Base-by-base conservation (phyloP, 2,113 vertebrate species). In the Peromyscus leucopus region DNA sequence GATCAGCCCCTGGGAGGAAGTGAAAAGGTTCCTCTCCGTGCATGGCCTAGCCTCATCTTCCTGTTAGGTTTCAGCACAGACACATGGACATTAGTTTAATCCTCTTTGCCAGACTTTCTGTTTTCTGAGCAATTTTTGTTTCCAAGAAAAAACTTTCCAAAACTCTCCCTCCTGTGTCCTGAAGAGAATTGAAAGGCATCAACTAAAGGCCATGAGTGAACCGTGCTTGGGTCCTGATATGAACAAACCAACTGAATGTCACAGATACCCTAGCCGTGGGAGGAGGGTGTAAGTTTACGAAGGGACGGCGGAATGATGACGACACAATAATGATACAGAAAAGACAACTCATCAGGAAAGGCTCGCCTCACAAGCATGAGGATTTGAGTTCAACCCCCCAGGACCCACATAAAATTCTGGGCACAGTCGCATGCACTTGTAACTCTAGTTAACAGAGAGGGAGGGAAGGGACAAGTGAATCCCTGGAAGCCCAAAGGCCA, bases 101-200 rank as follows among this genome's bases (percentile, higher is more conserved):
- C 7, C 46, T 94, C 65, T 88, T 94, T 63, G 48, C 39, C 0
- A 46, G 13, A 51, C 15, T 74, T 57, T 89, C 67, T 36, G 78
- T 89, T 74, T 96, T 91, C 87, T 80, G 91, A 93, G 72, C 24
- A 22, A 87, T 21, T 94, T 72, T 63, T 67, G 12, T 57, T 3
- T 67, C 11, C 63, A 48, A 94, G 59, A 24, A 89, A 74, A 95
- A 92, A 85, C 42, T 31, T 95, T 48, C 67, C 48, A 92, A 92
- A 85, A 31, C 24, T 94, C 51, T 91, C 86, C 61, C 5, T 94
- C 57, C 36, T 21, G 19, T 48, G 13, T n/a, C 71, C 28, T 88
- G 15, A 48, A 94, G 86, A 79, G 59, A 87, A 33, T 79, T 75
- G 69, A 92, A 82, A 96, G 82, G 46, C 10, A 22, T 78, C 90